Evolutionary conservation across 2,113 vertebrate genomes (phyloP), one percentile per base, ranked within the genome.

Genomic region (Theropithecus gelada): DNA sequence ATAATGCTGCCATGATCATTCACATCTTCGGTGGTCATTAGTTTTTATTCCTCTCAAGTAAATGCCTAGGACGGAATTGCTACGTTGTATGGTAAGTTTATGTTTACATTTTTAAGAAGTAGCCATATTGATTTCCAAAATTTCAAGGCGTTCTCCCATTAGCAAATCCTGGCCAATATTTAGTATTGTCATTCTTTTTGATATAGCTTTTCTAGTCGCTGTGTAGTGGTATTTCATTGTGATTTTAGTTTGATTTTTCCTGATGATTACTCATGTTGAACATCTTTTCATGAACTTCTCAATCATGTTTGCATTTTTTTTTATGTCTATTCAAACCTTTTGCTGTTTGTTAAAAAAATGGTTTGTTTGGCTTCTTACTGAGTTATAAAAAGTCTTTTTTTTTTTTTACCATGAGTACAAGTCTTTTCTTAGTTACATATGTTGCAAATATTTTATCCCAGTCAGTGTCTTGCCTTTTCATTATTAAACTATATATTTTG

Each of bases 41-140:
- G 5, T 75, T 90, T 94, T 64, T 43, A 84, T n/a, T 70, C 94
- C 48, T 93, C 50, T 79, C 30, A 93, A 73, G 61, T 61, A 87
- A 35, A 84, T 61, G 52, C 16, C 48, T 66, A 87, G 25, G 35
- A 57, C 8, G 5, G 5, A 91, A 80, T 57, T 89, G 25, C 18
- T 68, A 30, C 40, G 0, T 94, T 48, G 23, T 75, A 13, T 14
- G 12, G 61, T 32, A 64, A 64, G 27, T 30, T 14, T 64, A 30
- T 52, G 16, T 55, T 88, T 55, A 79, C 20, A 9, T 90, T 90
- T 95, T 72, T 80, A 80, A 27, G 27, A 89, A 72, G 76, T 13
- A 30, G 18, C 4, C 27, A 43, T 17, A 38, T 57, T 83, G 11
- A 20, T 92, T 94, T 45, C 30, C 40, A 73, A 43, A 43, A 45